Evolutionary conservation across 2,113 vertebrate species (phyloP).

Genomic region (Synodontis membranacea): DNA sequence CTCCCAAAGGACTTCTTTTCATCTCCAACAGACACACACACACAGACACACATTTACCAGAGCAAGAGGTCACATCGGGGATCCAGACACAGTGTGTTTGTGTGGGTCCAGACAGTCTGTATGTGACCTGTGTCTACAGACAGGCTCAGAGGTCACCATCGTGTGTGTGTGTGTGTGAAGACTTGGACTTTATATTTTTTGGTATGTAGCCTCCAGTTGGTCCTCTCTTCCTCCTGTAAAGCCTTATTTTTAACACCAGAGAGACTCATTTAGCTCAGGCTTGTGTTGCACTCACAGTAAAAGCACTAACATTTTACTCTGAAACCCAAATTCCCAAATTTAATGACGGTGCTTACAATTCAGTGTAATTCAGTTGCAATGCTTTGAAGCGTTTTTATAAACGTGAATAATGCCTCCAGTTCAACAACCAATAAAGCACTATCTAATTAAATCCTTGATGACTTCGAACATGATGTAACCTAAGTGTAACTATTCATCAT

Average conservation of each 20-base stretch:
- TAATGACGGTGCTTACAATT: not conserved
- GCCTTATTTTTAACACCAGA: not conserved
- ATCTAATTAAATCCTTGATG: slow-evolving; percentile 31
- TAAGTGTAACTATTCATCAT: slow-evolving; percentile 28
- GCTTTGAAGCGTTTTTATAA: slow-evolving; percentile 18
- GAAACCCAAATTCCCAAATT: slow-evolving; percentile 1
- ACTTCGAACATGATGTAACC: slow-evolving; percentile 19
- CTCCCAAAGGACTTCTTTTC: slow-evolving; percentile 57
- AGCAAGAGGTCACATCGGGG: slow-evolving; percentile 32
- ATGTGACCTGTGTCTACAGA: slow-evolving; percentile 49
- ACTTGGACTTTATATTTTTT: not conserved
- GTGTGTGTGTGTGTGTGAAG: not conserved
- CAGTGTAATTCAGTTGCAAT: not conserved
- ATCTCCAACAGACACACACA: slow-evolving; percentile 34
- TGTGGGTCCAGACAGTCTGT: slow-evolving; percentile 25
- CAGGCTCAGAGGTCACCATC: slow-evolving; percentile 35
- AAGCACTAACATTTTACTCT: slow-evolving; percentile 4
- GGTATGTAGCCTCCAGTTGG: not conserved
- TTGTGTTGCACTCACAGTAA: not conserved
- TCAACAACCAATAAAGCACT: slow-evolving; percentile 7
- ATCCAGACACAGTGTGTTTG: slow-evolving; percentile 31
- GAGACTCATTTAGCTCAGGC: slow-evolving; percentile 1
- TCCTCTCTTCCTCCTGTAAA: not conserved
- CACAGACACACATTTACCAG: slow-evolving; percentile 31
- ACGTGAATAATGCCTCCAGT: slow-evolving; percentile 15